Percentiles rank a stretch among this genome's conserved stretches.
phyloP scores from a whole-genome alignment of 2,113 vertebrate species.

The Opisthocomus hoazin region DNA sequence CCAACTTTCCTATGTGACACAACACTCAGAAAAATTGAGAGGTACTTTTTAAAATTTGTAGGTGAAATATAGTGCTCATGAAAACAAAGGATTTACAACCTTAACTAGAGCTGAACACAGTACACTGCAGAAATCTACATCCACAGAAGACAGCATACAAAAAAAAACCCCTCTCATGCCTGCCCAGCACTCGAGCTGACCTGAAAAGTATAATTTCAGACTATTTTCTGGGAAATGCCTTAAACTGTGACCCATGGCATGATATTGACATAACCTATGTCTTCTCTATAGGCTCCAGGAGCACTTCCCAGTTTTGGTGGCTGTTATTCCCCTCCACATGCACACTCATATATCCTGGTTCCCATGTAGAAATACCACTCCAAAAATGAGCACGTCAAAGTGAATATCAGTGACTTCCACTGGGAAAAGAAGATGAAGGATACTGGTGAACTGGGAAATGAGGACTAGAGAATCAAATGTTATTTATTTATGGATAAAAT shows the following conservation, averaged over 20 bases:
- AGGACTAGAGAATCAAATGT: neutral
- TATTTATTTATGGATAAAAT: slow-evolving; percentile 10
- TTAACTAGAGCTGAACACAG: neutral
- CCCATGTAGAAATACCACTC: slow-evolving; percentile 11
- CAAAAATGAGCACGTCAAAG: neutral
- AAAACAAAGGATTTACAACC: neutral
- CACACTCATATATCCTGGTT: neutral
- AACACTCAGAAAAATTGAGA: neutral
- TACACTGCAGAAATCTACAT: neutral
- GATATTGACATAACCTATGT: slow-evolving; percentile 49
- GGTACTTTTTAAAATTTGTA: neutral
- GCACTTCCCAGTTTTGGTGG: neutral
- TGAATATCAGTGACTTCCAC: neutral
- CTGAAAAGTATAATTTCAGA: neutral
- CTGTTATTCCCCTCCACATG: neutral
- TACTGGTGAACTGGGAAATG: neutral
- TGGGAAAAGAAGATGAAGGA: slow-evolving; percentile 4
- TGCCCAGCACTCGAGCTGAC: neutral
- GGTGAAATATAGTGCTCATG: neutral
- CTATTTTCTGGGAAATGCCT: slow-evolving; percentile 45
- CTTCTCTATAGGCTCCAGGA: neutral
- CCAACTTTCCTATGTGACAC: neutral
- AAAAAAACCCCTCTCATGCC: neutral
- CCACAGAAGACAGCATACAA: neutral
- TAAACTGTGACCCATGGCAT: neutral